Evolutionary conservation across 2,797 vertebrate genomes (phyloP).

Genomic region (Phoxinus dragarum): DNA sequence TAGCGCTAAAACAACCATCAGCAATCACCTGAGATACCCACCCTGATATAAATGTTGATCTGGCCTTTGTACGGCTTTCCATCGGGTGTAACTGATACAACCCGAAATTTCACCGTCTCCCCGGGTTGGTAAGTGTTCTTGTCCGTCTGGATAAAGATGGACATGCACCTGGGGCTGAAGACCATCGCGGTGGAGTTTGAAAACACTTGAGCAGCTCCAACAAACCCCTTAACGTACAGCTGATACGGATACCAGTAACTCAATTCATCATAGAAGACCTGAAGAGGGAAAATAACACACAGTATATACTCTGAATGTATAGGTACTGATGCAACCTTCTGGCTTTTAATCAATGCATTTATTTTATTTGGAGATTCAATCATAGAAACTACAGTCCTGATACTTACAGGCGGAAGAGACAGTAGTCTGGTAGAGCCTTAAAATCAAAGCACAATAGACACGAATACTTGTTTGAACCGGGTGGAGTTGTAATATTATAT

Average conservation of each 20-base stretch:
- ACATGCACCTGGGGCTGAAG: slow-evolving; percentile 52
- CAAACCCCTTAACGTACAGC: slow-evolving; percentile 71
- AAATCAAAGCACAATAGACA: slow-evolving; percentile 44
- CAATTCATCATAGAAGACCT: slow-evolving; percentile 58
- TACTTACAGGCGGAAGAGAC: slow-evolving; percentile 69
- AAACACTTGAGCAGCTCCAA: slow-evolving; percentile 62
- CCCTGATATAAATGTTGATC: slow-evolving; percentile 69
- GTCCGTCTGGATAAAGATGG: slow-evolving; percentile 79
- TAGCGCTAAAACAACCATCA: background rate
- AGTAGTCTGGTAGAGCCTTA: slow-evolving; percentile 69
- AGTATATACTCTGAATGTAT: background rate
- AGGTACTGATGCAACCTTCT: background rate
- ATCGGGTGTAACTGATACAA: slow-evolving; percentile 64
- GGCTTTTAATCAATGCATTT: background rate
- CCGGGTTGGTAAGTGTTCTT: slow-evolving; percentile 71
- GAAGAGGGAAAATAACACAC: background rate
- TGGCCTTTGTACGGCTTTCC: slow-evolving; percentile 63
- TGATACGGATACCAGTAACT: slow-evolving; percentile 28
- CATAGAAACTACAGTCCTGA: background rate
- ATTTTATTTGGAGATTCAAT: background rate
- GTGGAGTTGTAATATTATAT: background rate
- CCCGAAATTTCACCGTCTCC: slow-evolving; percentile 74
- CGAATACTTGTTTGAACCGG: background rate
- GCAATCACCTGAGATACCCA: slow-evolving; percentile 48
- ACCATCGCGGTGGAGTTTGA: slow-evolving; percentile 59